Evolutionary conservation across 1,140 invertebrate genomes (phyloP), one percentile per base, ranked within the genome.

Genomic region (Drosophila ficusphila): DNA sequence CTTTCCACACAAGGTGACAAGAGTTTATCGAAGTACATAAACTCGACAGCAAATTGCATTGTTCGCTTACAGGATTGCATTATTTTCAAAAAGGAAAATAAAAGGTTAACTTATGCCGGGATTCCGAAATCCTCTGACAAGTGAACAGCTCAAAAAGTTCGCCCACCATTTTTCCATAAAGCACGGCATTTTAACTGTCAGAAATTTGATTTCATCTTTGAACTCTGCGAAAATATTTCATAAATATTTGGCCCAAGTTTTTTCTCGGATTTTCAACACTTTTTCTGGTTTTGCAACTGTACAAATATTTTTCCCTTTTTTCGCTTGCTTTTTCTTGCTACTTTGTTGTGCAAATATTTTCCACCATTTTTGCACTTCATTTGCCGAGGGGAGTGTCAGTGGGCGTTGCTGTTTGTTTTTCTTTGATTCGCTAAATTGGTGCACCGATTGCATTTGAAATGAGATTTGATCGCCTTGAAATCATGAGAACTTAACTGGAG

Each of bases 311-410:
- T 72, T 27, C 68, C 9, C 44, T 19, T 16, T 41, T 16, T 33
- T 7, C 33, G 61, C 25, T 68, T 67, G 61, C 42, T 72, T 72
- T 61, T 14, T 33, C 41, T 8, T 29, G 38, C 68, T 47, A 72
- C 69, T 72, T 72, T 72, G 68, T 72, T 42, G 67, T 72, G 69
- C 68, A 72, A 72, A 72, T 72, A 72, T 72, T 72, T 72, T 69
- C 4, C 38, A 4, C 41, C 14, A n/a, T 29, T 69, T 64, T 72
- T 25, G 54, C 68, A 29, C 54, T 52, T 72, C 41, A 72, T 72
- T 72, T 72, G 54, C 51, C 41, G 31, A 11, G n/a, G 34, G 48
- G 25, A 21, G 60, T 48, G 42, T 18, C 14, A 4, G 2, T 7
- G 31, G 42, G 34, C 18, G 61, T 21, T 41, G 33, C 23, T 33